These are phyloP conservation scores for Gracilinanus agilis DNA, from an alignment of 2,113 vertebrate species.

Conservation along the genomic window DNA sequence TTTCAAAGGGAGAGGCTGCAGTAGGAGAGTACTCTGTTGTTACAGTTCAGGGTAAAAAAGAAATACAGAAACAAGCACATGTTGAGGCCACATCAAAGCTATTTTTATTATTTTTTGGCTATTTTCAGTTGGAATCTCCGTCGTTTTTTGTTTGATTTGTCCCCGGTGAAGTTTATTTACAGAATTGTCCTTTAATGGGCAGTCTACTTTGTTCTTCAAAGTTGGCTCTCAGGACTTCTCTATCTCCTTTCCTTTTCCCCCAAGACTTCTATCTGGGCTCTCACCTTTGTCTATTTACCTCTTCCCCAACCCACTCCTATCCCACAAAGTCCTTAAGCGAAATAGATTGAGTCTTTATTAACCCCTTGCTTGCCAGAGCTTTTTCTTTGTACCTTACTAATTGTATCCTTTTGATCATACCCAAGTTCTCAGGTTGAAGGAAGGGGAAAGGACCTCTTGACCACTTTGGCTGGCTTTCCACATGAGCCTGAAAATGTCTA, in stretches of 20 bases:
- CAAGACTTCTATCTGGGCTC: neutral
- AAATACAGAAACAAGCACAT: constrained; percentile 59
- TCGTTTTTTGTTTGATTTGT: constrained; percentile 82
- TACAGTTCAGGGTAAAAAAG: constrained; percentile 19
- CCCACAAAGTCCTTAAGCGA: constrained; percentile 44
- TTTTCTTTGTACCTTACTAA: constrained; percentile 68
- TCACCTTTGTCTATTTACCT: constrained; percentile 12
- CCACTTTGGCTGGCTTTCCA: constrained; percentile 81
- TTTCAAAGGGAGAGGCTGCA: constrained; percentile 56
- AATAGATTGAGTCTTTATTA: constrained; percentile 79
- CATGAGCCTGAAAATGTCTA: constrained; percentile 84
- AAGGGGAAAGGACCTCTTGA: constrained; percentile 78
- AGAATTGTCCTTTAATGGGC: constrained; percentile 83
- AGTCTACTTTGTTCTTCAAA: constrained; percentile 85
- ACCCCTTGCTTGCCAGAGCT: constrained; percentile 80
- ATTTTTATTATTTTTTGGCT: constrained; percentile 81
- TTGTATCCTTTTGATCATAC: constrained; percentile 76
- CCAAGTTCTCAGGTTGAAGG: constrained; percentile 77
- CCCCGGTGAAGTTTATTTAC: constrained; percentile 84
- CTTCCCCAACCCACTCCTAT: neutral
- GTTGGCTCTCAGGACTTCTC: constrained; percentile 73
- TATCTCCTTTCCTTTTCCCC: neutral
- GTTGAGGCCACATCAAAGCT: constrained; percentile 77
- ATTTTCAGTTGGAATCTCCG: constrained; percentile 74
- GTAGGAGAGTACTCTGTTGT: neutral